Conservation (phyloP, 2,113 vertebrate species). For the Pelecanus crispus region DNA sequence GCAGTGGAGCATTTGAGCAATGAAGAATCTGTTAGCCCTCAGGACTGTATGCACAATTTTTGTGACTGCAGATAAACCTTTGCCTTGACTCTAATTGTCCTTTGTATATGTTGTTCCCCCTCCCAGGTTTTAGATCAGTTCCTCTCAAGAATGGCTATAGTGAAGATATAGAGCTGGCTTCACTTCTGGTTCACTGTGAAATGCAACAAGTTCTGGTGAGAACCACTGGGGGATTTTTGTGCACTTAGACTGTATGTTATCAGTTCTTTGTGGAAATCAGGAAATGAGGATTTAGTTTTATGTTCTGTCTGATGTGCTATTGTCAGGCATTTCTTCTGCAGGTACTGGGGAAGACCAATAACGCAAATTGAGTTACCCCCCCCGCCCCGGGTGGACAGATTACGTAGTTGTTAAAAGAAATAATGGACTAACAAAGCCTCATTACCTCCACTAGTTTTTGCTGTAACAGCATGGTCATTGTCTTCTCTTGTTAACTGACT, state of each 20-base stretch:
- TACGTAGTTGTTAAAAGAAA: background rate
- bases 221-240: background rate
- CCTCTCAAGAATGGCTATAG: constrained; percentile 91
- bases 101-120: background rate
- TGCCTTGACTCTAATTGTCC: background rate
- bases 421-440: background rate
- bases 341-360: background rate
- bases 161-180: constrained; percentile 89
- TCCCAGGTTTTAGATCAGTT: constrained; percentile 87
- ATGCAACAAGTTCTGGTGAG: constrained; percentile 86
- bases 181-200: constrained; percentile 87
- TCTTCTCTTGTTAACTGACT: background rate
- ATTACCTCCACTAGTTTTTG: background rate
- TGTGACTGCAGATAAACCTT: background rate
- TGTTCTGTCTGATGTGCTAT: background rate
- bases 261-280: background rate
- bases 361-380: background rate
- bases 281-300: background rate
- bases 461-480: background rate
- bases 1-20: background rate
- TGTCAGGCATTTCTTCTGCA: background rate
- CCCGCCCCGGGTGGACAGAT: background rate
- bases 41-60: background rate
- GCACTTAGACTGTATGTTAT: background rate
- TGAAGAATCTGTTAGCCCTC: background rate